Evolutionary conservation across 2,113 vertebrate genomes (phyloP).

Genomic region (Himantopus leucocephalus): DNA sequence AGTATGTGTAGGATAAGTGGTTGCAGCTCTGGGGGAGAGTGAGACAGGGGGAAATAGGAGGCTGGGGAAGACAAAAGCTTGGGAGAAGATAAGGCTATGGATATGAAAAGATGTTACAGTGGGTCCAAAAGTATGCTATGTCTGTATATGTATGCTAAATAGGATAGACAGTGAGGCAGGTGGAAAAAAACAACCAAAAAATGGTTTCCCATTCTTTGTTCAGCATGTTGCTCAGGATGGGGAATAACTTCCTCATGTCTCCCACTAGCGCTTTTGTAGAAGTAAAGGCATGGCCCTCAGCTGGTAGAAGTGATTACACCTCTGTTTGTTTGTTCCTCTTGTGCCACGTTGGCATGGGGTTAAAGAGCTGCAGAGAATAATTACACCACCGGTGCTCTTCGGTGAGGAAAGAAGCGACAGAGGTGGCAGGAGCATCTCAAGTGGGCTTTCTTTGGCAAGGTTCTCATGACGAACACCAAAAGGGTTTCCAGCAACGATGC

Average conservation of each 20-base stretch:
- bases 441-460: neutral
- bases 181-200: neutral
- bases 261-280: neutral
- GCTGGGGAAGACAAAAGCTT: neutral
- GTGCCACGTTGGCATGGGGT: neutral
- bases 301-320: neutral
- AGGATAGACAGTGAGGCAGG: neutral
- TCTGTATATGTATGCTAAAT: neutral
- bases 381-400: accelerated
- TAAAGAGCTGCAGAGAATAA: neutral
- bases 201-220: neutral
- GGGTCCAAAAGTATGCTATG: neutral
- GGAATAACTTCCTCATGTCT: neutral
- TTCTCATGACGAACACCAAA: accelerated
- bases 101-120: neutral
- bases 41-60: neutral
- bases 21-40: neutral
- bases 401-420: neutral
- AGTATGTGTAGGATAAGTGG: neutral
- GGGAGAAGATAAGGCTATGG: accelerated
- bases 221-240: neutral
- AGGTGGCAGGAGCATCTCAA: neutral
- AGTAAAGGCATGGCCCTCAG: neutral
- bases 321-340: neutral
- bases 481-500: neutral